Conservation (phyloP, 2,888 invertebrate genomes). For the Oithona nana region DNA sequence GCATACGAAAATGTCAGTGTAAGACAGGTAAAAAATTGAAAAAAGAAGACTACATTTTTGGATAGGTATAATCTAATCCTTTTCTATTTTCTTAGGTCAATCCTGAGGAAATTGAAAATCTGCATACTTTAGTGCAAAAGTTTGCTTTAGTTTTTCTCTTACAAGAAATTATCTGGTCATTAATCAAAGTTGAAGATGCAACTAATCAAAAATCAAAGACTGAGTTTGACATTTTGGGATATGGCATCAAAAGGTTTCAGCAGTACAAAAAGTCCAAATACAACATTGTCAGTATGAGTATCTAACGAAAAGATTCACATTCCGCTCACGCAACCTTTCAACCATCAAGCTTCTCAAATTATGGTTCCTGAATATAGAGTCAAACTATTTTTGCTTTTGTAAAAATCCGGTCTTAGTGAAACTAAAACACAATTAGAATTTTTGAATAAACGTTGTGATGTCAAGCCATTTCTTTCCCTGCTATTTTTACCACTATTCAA, state of each 20-base stretch:
- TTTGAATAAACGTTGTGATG: no score
- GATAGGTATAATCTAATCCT: background rate
- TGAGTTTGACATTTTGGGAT: slow-evolving; percentile 7
- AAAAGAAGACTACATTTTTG: background rate
- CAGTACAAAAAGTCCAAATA: slow-evolving; percentile 7
- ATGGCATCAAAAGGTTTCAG: slow-evolving; percentile 7
- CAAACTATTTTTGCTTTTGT: no score
- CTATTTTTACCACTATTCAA: no score
- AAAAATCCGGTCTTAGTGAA: no score
- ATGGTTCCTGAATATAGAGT: no score
- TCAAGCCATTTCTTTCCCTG: no score
- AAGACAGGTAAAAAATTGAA: background rate
- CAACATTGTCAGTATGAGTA: slow-evolving; percentile 2
- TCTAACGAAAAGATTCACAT: background rate
- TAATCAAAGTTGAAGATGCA: background rate
- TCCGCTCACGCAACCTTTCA: no score
- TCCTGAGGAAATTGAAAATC: background rate
- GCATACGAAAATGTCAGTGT: background rate
- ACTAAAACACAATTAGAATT: no score
- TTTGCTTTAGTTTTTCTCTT: slow-evolving; percentile 2
- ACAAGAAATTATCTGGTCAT: slow-evolving; percentile 13
- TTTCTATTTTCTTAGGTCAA: background rate
- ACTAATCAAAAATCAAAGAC: background rate
- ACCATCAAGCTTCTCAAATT: no score
- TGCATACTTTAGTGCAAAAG: background rate